These are phyloP conservation scores for Ophion ventricosus DNA, from an alignment of 2,888 invertebrate species.

Conservation along the genomic window DNA sequence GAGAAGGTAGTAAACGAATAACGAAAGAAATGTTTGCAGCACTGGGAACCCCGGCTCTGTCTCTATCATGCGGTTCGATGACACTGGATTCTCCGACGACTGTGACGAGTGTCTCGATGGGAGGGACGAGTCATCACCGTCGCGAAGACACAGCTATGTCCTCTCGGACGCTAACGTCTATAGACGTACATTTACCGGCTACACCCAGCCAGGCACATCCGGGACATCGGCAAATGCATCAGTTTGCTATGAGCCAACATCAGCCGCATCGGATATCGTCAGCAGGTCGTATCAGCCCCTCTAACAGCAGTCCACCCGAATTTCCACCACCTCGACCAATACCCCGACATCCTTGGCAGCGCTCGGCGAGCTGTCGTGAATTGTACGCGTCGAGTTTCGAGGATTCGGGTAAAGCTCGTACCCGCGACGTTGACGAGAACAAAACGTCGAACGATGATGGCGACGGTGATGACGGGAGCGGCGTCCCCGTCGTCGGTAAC, in stretches of 20 bases:
- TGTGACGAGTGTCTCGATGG: constrained; percentile 83
- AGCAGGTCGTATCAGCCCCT: constrained; percentile 84
- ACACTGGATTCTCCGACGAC: constrained; percentile 95
- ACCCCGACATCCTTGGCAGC: constrained; percentile 87
- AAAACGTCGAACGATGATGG: constrained; percentile 58
- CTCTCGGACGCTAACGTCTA: constrained; percentile 86
- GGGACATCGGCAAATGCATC: constrained; percentile 75
- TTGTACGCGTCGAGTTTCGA: constrained; percentile 91
- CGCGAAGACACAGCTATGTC: constrained; percentile 86
- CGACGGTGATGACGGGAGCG: constrained; percentile 3
- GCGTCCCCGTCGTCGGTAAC: constrained; percentile 46
- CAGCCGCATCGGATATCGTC: constrained; percentile 81
- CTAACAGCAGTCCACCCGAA: constrained; percentile 83
- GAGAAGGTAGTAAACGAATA: background rate
- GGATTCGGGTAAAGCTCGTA: constrained; percentile 88
- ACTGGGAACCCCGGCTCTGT: constrained; percentile 84
- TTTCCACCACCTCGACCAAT: constrained; percentile 83
- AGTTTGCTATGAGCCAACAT: constrained; percentile 75
- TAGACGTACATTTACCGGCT: constrained; percentile 84
- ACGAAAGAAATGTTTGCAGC: constrained; percentile 72
- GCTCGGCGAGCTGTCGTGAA: constrained; percentile 93
- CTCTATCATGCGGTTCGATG: constrained; percentile 86
- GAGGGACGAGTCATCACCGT: constrained; percentile 88
- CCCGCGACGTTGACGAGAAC: constrained; percentile 70
- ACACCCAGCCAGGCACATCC: constrained; percentile 84